Percentiles rank a stretch among this genome's conserved stretches.
Conservation (phyloP, 2,888 invertebrate genomes). For the Folsomia manolachei region DNA sequence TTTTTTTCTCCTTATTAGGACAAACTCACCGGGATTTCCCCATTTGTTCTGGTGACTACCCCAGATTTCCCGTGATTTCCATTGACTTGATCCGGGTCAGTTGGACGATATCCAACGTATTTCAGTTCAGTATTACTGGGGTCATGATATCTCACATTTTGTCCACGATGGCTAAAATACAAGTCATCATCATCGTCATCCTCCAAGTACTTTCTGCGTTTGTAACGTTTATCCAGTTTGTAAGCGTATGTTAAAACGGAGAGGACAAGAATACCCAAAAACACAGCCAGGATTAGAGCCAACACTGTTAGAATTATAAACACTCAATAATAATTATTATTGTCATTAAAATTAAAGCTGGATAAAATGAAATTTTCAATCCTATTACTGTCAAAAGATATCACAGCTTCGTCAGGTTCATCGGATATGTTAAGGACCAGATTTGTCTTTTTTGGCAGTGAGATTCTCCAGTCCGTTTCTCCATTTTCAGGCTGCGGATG, state of each 20-base stretch:
- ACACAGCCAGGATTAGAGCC: constrained; percentile 72
- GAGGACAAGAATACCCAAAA: constrained; percentile 69
- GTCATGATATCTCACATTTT: constrained; percentile 35
- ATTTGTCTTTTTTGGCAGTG: constrained; percentile 32
- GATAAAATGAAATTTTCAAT: constrained; percentile 15
- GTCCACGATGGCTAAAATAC: constrained; percentile 31
- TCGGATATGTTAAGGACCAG: constrained; percentile 17
- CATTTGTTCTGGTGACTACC: neutral
- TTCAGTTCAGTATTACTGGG: constrained; percentile 31
- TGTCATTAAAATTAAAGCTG: neutral
- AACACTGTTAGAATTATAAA: constrained; percentile 60
- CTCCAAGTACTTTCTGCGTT: constrained; percentile 68
- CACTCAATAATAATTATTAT: too few relatives aligned
- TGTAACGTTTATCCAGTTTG: constrained; percentile 71
- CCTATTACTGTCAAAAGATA: constrained; percentile 42
- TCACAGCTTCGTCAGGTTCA: constrained; percentile 25
- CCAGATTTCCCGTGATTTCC: neutral
- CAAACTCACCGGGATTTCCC: neutral
- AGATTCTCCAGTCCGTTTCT: constrained; percentile 45
- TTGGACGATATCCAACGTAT: constrained; percentile 28
- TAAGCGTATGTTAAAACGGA: constrained; percentile 71
- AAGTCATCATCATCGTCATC: constrained; percentile 63
- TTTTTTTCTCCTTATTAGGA: neutral
- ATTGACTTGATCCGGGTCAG: constrained; percentile 33
- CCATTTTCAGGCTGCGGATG: constrained; percentile 7